Conservation (phyloP, 1,140 invertebrate species). For the Drosophila kepulauana region DNA sequence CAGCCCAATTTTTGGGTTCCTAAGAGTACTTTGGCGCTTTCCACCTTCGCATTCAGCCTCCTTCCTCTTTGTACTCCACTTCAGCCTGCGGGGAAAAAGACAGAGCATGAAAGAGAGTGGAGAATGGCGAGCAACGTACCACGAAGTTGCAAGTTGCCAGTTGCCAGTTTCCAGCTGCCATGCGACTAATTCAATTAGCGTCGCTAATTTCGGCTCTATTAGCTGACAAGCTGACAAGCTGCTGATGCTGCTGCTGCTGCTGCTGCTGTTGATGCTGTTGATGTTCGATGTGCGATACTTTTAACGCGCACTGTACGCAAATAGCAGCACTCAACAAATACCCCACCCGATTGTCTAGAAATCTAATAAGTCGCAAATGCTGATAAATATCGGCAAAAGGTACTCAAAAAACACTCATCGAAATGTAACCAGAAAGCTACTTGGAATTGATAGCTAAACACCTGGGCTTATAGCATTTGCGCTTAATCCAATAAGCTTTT, state of each 20-base stretch:
- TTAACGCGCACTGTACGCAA: slow-evolving; percentile 32
- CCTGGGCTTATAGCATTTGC: too few species aligned
- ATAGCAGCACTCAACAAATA: slow-evolving; percentile 50
- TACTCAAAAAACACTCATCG: too few species aligned
- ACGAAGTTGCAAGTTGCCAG: slow-evolving; percentile 13
- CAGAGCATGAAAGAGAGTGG: not conserved
- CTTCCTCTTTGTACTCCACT: not conserved
- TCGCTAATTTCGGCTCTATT: slow-evolving; percentile 73
- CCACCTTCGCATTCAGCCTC: not conserved
- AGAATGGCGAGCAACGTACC: slow-evolving; percentile 10
- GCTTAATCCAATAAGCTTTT: too few species aligned
- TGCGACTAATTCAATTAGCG: slow-evolving; percentile 71
- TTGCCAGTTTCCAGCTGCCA: slow-evolving; percentile 31
- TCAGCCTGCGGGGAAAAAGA: not conserved
- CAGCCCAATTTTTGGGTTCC: slow-evolving; percentile 4
- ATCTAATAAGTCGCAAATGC: slow-evolving; percentile 26
- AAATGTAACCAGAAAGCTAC: too few species aligned
- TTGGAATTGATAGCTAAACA: too few species aligned
- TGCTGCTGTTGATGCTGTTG: not conserved
- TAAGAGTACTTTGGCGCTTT: not conserved
- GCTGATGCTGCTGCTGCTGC: slow-evolving; percentile 13
- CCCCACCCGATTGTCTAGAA: not conserved
- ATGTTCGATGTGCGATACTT: slow-evolving; percentile 32
- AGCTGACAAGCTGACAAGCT: slow-evolving; percentile 55
- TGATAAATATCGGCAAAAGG: slow-evolving; percentile 8